Conservation (phyloP, 2,797 vertebrate genomes). For the Chiroxiphia lanceolata region DNA sequence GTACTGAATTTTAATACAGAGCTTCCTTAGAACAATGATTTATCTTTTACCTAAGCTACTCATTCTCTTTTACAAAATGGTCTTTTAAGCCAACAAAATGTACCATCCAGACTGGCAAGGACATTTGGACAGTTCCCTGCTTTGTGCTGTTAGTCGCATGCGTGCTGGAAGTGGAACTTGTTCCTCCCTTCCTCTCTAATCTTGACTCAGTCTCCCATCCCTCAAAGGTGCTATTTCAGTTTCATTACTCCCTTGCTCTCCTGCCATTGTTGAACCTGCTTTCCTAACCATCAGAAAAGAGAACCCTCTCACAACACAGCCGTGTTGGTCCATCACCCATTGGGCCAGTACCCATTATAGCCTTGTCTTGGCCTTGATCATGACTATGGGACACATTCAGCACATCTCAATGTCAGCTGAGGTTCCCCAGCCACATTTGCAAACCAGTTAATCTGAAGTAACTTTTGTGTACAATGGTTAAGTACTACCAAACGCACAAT, state of each 20-base stretch:
- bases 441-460: not conserved
- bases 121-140: too few species aligned
- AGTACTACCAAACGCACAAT: not conserved
- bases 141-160: not conserved
- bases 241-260: not conserved
- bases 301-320: not conserved
- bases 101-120: not conserved
- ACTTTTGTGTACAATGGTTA: not conserved
- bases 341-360: too few species aligned
- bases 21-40: not conserved
- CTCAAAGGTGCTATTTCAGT: not conserved
- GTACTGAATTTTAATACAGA: constrained; percentile 27
- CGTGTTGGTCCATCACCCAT: not conserved
- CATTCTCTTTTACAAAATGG: not conserved
- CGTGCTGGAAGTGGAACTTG: not conserved
- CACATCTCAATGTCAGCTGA: not conserved
- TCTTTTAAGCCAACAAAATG: not conserved
- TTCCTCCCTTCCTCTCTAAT: not conserved
- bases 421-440: not conserved
- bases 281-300: not conserved
- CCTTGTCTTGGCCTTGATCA: not conserved
- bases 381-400: not conserved
- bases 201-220: not conserved
- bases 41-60: not conserved
- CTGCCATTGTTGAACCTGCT: not conserved